Conservation (phyloP, 2,797 vertebrate species). For the Loris lydekkerianus region DNA sequence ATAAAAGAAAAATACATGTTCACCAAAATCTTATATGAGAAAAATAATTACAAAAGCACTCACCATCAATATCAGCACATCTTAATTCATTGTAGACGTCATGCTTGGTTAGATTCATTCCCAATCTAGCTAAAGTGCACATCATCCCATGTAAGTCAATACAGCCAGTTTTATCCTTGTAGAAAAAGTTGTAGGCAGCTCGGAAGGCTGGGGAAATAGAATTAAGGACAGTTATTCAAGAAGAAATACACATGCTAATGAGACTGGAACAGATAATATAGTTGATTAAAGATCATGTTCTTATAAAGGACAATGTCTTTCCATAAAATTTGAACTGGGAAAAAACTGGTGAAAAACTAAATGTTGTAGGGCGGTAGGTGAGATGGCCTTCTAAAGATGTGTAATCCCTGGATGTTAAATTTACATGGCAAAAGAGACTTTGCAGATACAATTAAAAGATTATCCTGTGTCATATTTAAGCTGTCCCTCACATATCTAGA, state of each 20-base stretch:
- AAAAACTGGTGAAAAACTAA: slow-evolving; percentile 51
- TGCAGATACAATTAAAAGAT: neutral
- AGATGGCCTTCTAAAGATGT: neutral
- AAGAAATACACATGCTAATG: slow-evolving; percentile 46
- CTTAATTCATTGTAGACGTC: slow-evolving; percentile 77
- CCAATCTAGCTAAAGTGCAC: slow-evolving; percentile 75
- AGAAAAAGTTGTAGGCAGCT: slow-evolving; percentile 82
- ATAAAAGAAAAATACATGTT: neutral
- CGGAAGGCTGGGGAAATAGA: slow-evolving; percentile 82
- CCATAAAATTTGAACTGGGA: slow-evolving; percentile 40
- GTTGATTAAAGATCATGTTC: slow-evolving; percentile 12
- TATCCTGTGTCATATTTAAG: neutral
- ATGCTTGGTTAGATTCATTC: slow-evolving; percentile 75
- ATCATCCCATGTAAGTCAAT: slow-evolving; percentile 81
- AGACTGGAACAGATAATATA: neutral
- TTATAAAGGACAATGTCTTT: slow-evolving; percentile 5
- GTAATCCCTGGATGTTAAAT: neutral
- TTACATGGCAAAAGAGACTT: neutral
- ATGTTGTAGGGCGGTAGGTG: neutral
- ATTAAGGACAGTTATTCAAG: slow-evolving; percentile 57
- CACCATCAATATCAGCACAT: slow-evolving; percentile 80
- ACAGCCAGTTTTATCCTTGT: slow-evolving; percentile 75
- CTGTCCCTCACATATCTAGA: neutral
- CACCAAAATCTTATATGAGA: slow-evolving; percentile 29
- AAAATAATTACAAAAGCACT: slow-evolving; percentile 72